A percentile compares a stretch with the other conserved stretches of the same genome.
Evolutionary conservation across 2,888 invertebrate species (phyloP).

Genomic region (Rhopalosiphum nymphaeae): DNA sequence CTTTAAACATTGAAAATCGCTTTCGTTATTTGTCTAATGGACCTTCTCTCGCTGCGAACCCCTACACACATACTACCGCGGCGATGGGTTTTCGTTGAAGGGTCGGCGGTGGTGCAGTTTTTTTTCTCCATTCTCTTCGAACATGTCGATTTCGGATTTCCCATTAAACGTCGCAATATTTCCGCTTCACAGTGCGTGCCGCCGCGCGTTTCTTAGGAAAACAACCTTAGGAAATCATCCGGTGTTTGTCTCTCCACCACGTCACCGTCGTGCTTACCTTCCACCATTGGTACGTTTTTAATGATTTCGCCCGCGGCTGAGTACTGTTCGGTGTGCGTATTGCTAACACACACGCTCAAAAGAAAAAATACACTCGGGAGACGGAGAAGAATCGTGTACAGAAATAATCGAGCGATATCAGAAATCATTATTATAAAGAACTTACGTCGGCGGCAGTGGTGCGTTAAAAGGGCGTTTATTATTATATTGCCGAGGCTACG

Average conservation of each 20-base stretch:
- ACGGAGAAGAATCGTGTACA: conserved; percentile 12
- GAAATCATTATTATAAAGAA: conserved; percentile 47
- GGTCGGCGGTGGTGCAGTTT: background rate
- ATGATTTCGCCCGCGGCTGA: conserved; percentile 57
- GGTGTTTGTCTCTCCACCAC: conserved; percentile 11
- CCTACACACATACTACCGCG: too few species aligned
- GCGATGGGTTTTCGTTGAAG: background rate
- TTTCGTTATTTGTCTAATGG: conserved; percentile 62
- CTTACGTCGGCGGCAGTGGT: background rate
- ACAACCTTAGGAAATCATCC: conserved; percentile 49
- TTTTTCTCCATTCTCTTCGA: background rate
- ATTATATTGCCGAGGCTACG: conserved; percentile 42
- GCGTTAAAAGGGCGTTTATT: conserved; percentile 64
- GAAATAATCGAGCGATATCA: conserved; percentile 21
- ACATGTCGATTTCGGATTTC: conserved; percentile 40
- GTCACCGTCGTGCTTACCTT: background rate
- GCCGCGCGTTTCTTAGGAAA: conserved; percentile 45
- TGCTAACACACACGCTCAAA: background rate
- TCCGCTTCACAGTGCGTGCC: conserved; percentile 60
- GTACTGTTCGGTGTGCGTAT: background rate
- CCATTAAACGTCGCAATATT: conserved; percentile 63
- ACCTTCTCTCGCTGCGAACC: conserved; percentile 1
- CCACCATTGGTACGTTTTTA: conserved; percentile 34
- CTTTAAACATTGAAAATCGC: conserved; percentile 59
- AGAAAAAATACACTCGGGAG: conserved; percentile 6